Percentiles rank a stretch among this genome's conserved stretches.
Conservation (phyloP, 2,888 invertebrate genomes). For the Paralinhomoeus sp. region DNA sequence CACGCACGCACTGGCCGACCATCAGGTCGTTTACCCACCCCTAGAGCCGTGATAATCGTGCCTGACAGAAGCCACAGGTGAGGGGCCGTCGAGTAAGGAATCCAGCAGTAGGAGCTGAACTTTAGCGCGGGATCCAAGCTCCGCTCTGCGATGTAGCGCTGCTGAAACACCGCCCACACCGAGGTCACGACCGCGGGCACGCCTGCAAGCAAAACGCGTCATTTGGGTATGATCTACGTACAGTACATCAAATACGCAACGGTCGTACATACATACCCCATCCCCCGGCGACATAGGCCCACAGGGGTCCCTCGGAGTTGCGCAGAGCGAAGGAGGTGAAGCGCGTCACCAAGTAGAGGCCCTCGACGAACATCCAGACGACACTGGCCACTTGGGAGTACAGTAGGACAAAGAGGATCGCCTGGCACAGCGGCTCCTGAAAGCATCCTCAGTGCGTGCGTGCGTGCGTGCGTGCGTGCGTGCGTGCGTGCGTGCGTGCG, state of each 20-base stretch:
- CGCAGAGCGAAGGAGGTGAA: constrained; percentile 37
- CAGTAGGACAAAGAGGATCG: constrained; percentile 31
- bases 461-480: no score
- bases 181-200: no score
- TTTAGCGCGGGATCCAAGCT: no score
- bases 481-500: no score
- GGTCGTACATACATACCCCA: constrained; percentile 32
- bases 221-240: no score
- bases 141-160: no score
- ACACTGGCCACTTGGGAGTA: constrained; percentile 34
- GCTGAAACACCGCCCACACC: no score
- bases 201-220: no score
- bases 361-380: constrained; percentile 39
- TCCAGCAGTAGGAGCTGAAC: constrained; percentile 27
- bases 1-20: neutral
- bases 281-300: constrained; percentile 34
- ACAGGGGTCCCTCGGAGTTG: constrained; percentile 33
- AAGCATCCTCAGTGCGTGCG: no score
- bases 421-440: constrained; percentile 36
- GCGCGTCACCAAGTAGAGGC: constrained; percentile 22
- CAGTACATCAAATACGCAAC: neutral
- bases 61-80: constrained; percentile 26
- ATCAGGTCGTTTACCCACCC: constrained; percentile 15
- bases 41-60: constrained; percentile 27
- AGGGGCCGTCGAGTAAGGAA: constrained; percentile 24